phyloP scores from a whole-genome alignment of 2,888 invertebrate genomes.

The Sisyra terminalis region DNA sequence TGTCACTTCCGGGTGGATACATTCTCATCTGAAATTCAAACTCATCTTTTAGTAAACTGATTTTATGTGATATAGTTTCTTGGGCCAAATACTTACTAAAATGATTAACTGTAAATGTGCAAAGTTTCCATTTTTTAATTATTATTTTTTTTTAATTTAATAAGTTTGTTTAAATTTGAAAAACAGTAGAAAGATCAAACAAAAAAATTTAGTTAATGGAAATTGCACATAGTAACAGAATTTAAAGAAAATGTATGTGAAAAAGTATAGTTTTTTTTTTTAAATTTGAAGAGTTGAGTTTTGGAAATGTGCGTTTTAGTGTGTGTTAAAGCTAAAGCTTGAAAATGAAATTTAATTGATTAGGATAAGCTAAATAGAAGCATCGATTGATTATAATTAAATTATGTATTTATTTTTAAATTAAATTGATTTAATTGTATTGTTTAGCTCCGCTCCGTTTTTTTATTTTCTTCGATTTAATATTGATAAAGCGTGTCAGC shows the following conservation, averaged over 20 bases:
- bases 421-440: no score
- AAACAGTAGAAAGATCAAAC: not conserved
- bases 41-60: no score
- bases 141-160: not conserved
- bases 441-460: conserved; percentile 3
- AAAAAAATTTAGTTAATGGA: not conserved
- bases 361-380: not conserved
- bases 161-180: not conserved
- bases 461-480: conserved; percentile 1
- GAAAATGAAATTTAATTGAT: not conserved
- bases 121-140: not conserved
- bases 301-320: no score
- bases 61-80: no score
- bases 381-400: not conserved
- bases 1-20: conserved; percentile 47
- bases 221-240: not conserved
- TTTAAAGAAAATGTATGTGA: not conserved
- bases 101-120: no score
- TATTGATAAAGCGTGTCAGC: not conserved
- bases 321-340: not conserved
- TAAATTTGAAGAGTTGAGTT: not conserved
- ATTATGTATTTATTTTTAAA: conserved; percentile 4
- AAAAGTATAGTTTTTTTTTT: not conserved
- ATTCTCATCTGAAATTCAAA: conserved; percentile 40
- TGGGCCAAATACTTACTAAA: no score